These are phyloP conservation scores for Rousettus leschenaultii DNA, from an alignment of 2,113 vertebrate genomes.

Conservation along the genomic window DNA sequence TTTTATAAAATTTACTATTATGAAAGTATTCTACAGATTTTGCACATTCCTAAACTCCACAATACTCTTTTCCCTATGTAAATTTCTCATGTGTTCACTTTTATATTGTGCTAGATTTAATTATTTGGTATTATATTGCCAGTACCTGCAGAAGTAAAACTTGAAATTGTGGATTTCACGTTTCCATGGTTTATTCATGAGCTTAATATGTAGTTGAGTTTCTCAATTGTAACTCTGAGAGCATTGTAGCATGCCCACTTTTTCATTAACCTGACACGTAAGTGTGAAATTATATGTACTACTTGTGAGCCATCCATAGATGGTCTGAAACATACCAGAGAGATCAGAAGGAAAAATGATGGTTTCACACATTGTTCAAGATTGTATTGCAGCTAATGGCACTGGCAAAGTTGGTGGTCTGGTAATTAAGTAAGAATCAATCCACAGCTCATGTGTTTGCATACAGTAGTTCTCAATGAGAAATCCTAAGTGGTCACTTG, in stretches of 20 bases:
- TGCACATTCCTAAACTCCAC: not conserved
- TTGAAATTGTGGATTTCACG: conserved; percentile 63
- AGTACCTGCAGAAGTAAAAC: conserved; percentile 58
- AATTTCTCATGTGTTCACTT: conserved; percentile 51
- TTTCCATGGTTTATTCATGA: conserved; percentile 55
- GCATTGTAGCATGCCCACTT: conserved; percentile 35
- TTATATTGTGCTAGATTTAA: conserved; percentile 49
- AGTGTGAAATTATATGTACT: conserved; percentile 56
- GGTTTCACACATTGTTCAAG: conserved; percentile 31
- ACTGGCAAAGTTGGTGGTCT: conserved; percentile 69
- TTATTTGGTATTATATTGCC: conserved; percentile 49
- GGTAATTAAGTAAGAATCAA: conserved; percentile 67
- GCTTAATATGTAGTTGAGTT: conserved; percentile 63
- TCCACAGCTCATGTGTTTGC: conserved; percentile 69
- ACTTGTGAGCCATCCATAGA: conserved; percentile 33
- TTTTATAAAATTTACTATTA: not conserved
- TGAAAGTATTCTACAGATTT: conserved; percentile 15
- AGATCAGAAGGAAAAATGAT: conserved; percentile 55
- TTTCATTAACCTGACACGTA: conserved; percentile 54
- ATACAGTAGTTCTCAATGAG: conserved; percentile 63
- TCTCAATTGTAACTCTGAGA: conserved; percentile 63
- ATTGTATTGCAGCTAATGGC: conserved; percentile 65
- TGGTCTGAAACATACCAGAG: conserved; percentile 26
- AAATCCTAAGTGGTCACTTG: conserved; percentile 63
- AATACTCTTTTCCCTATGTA: not conserved